These are phyloP conservation scores for Luidia sarsii DNA, from an alignment of 53 echinoderm and acorn worm genomes.

Conservation along the genomic window DNA sequence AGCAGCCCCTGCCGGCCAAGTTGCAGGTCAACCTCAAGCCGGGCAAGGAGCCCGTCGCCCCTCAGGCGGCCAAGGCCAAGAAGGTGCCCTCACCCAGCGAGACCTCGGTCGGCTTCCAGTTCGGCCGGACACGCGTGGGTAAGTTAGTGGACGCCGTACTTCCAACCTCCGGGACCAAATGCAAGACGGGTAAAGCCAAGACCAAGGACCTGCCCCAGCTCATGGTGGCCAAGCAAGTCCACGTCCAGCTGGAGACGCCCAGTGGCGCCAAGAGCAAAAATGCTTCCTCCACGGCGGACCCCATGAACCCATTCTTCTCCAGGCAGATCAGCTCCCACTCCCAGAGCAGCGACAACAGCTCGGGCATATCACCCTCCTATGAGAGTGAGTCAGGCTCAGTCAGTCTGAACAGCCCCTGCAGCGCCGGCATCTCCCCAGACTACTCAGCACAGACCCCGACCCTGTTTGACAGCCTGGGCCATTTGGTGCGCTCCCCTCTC, in stretches of 20 bases:
- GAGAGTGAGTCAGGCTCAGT: conserved; percentile 70
- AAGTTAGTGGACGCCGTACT: conserved; percentile 41
- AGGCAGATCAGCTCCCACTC: conserved; percentile 90
- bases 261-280: conserved; percentile 3
- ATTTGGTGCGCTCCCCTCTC: conserved; percentile 23
- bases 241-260: conserved; percentile 19
- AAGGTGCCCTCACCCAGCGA: conserved; percentile 65
- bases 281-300: conserved; percentile 23
- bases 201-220: conserved; percentile 60
- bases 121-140: conserved; percentile 70
- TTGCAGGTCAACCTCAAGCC: conserved; percentile 44
- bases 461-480: conserved; percentile 40
- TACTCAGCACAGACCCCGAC: conserved; percentile 40
- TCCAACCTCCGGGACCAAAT: conserved; percentile 53
- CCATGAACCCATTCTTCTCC: conserved; percentile 65
- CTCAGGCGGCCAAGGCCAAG: conserved; percentile 40
- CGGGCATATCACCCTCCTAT: conserved; percentile 76
- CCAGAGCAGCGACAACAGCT: conserved; percentile 80
- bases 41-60: conserved; percentile 10
- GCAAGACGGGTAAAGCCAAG: conserved; percentile 53
- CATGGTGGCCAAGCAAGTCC: conserved; percentile 26
- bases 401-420: conserved; percentile 69
- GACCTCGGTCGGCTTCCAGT: conserved; percentile 78
- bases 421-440: conserved; percentile 89
- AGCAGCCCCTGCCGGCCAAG: conserved; percentile 30